Percentiles rank a stretch among this genome's conserved stretches.
Conservation (phyloP, 1,140 invertebrate species). For the Spodoptera frugiperda region DNA sequence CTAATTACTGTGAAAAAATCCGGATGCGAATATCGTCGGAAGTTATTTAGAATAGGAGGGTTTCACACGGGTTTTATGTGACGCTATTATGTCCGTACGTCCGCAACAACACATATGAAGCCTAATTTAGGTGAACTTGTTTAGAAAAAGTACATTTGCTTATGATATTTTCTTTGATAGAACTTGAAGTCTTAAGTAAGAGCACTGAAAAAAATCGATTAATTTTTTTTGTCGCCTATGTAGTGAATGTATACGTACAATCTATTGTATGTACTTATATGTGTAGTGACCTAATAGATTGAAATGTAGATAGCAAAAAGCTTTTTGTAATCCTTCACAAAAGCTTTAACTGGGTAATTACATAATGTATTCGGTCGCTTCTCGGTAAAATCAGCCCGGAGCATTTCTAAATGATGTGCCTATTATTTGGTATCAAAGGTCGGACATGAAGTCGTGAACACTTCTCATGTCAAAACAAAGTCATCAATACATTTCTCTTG, state of each 20-base stretch:
- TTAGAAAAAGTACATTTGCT: too few species aligned
- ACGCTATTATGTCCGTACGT: not conserved
- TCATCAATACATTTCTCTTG: constrained; percentile 45
- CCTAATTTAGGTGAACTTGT: constrained; percentile 4
- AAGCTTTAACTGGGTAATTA: constrained; percentile 14
- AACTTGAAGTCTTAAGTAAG: too few species aligned
- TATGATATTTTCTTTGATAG: too few species aligned
- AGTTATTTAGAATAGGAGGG: constrained; percentile 20
- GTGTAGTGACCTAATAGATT: too few species aligned
- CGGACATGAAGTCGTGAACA: constrained; percentile 45
- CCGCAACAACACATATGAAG: not conserved
- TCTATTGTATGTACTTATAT: too few species aligned
- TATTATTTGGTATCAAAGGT: constrained; percentile 37
- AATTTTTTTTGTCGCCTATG: too few species aligned
- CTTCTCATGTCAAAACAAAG: constrained; percentile 39
- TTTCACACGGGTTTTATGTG: constrained; percentile 22
- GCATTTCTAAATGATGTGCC: constrained; percentile 30
- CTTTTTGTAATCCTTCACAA: constrained; percentile 5
- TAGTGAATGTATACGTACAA: too few species aligned
- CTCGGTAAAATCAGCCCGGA: constrained; percentile 34
- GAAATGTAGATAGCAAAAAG: not conserved
- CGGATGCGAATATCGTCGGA: constrained; percentile 35
- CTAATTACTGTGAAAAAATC: constrained; percentile 35
- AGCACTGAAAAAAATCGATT: too few species aligned
- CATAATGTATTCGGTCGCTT: constrained; percentile 20